Conservation (phyloP, 2,113 vertebrate species). For the Circaetus cinerascens region DNA sequence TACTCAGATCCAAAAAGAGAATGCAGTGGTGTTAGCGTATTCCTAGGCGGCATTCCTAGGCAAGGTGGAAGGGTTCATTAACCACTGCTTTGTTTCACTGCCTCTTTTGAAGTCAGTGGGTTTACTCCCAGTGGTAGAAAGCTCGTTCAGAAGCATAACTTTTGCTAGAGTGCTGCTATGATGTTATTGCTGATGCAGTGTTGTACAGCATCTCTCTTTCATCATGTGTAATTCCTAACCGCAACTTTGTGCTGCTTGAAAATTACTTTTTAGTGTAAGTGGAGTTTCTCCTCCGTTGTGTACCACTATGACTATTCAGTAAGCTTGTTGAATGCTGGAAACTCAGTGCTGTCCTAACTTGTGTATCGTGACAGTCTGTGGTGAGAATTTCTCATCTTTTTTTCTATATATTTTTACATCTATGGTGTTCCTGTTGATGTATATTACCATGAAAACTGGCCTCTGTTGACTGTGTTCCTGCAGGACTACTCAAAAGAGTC, state of each 20-base stretch:
- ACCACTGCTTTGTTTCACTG: background rate
- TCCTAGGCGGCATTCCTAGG: background rate
- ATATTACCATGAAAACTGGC: background rate
- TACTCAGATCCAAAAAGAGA: background rate
- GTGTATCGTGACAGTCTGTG: background rate
- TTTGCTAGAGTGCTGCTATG: background rate
- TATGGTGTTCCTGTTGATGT: background rate
- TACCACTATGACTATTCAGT: background rate
- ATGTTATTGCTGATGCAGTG: background rate
- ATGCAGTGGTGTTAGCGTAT: background rate
- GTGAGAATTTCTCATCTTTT: background rate
- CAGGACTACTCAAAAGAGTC: background rate
- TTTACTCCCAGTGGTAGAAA: background rate
- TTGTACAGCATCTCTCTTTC: background rate
- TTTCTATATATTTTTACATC: background rate
- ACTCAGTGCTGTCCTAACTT: background rate
- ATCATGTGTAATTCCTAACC: background rate
- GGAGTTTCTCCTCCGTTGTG: background rate
- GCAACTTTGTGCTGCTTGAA: background rate
- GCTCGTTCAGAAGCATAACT: background rate
- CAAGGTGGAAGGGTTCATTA: background rate
- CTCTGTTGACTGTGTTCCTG: background rate
- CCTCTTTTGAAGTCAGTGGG: background rate
- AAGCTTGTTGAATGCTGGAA: background rate
- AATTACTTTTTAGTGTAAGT: rapidly evolving